phyloP scores from a whole-genome alignment of 1,140 invertebrate species.

The Armadillidium nasatum region DNA sequence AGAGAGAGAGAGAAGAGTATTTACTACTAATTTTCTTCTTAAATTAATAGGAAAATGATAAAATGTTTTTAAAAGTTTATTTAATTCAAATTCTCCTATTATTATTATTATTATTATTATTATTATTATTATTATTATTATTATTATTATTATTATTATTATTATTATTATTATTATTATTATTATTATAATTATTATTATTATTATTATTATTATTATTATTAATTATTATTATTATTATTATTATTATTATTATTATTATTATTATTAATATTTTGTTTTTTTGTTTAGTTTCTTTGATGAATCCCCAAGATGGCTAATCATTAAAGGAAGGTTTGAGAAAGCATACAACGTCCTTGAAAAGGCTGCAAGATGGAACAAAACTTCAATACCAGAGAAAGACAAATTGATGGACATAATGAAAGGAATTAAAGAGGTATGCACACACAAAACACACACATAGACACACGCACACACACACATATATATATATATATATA shows the following conservation, averaged over 20 bases:
- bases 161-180: neutral
- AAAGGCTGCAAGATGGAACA: constrained; percentile 28
- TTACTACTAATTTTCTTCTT: too few species aligned
- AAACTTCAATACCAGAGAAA: constrained; percentile 20
- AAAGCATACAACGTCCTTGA: constrained; percentile 29
- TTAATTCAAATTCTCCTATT: too few species aligned
- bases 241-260: neutral
- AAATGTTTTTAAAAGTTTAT: too few species aligned
- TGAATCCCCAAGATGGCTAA: constrained; percentile 41
- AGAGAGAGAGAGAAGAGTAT: too few species aligned
- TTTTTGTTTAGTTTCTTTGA: constrained; percentile 31
- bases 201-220: neutral
- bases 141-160: too few species aligned
- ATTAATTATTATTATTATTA: neutral
- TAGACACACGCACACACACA: too few species aligned
- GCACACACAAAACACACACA: too few species aligned
- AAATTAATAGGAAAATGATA: too few species aligned
- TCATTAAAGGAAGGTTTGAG: constrained; percentile 28
- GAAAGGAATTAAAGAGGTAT: constrained; percentile 26
- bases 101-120: too few species aligned
- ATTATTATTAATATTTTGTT: neutral
- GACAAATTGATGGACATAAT: constrained; percentile 28
- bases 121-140: too few species aligned
- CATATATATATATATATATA: too few species aligned
- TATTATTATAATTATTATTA: neutral